Evolutionary conservation across 2,797 vertebrate species (phyloP).

Genomic region (Chaetodon trifasciatus): DNA sequence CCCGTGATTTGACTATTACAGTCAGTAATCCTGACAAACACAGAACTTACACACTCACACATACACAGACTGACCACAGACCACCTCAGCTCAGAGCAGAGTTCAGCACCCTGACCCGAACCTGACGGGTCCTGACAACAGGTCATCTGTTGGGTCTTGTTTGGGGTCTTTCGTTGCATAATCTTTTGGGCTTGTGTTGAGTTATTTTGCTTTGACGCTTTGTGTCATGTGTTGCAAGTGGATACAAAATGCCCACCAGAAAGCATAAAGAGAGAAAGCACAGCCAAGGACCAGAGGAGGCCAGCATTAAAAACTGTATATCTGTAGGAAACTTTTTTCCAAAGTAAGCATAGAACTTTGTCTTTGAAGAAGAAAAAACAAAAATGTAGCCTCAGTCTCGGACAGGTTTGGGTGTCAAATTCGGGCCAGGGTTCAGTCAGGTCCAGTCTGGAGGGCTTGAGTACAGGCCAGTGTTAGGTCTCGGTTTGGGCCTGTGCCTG

Average conservation of each 20-base stretch:
- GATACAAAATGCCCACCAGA: neutral
- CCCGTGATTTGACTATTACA: neutral
- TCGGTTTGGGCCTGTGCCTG: neutral
- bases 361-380: neutral
- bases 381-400: neutral
- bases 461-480: accelerated
- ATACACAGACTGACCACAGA: neutral
- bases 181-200: neutral
- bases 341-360: neutral
- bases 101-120: neutral
- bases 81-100: neutral
- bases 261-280: neutral
- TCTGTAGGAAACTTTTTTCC: neutral
- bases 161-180: neutral
- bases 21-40: neutral
- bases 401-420: neutral
- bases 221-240: neutral
- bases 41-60: neutral
- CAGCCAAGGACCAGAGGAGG: neutral
- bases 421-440: too few species aligned
- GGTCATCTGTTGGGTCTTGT: neutral
- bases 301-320: neutral
- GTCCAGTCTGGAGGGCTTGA: neutral
- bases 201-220: neutral
- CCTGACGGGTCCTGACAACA: neutral